phyloP scores from a whole-genome alignment of 2,113 vertebrate species.

The Pygoscelis antarcticus region DNA sequence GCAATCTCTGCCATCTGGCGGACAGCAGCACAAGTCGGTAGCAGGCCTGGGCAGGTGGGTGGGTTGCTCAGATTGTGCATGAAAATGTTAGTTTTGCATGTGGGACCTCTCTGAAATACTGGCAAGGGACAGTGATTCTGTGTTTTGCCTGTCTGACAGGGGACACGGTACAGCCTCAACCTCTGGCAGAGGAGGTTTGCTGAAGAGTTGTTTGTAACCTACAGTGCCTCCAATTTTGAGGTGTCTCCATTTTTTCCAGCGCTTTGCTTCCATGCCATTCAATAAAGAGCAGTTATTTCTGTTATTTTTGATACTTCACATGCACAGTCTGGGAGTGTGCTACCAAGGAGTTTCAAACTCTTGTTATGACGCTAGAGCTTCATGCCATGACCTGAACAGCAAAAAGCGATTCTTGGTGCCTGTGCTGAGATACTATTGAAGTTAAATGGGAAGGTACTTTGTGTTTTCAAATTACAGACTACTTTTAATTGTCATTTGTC shows the following conservation, averaged over 20 bases:
- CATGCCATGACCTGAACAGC: not conserved
- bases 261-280: not conserved
- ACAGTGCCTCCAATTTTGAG: not conserved
- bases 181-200: not conserved
- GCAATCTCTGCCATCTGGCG: fast-evolving
- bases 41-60: not conserved
- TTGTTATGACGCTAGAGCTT: not conserved
- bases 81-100: not conserved
- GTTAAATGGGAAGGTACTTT: not conserved
- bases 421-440: not conserved
- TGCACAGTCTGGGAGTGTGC: fast-evolving
- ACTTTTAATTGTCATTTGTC: not conserved
- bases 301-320: not conserved
- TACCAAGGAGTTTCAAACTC: not conserved
- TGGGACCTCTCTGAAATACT: not conserved
- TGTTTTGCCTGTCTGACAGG: not conserved
- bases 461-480: not conserved
- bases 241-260: not conserved
- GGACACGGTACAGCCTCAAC: not conserved
- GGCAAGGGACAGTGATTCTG: not conserved
- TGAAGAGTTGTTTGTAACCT: not conserved
- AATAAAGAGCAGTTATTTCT: not conserved
- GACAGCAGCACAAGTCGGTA: not conserved
- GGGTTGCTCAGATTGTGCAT: not conserved
- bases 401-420: not conserved